phyloP scores from a whole-genome alignment of 37 sponge, comb jelly and placozoan genomes.

The Cliona cf. orientalis region DNA sequence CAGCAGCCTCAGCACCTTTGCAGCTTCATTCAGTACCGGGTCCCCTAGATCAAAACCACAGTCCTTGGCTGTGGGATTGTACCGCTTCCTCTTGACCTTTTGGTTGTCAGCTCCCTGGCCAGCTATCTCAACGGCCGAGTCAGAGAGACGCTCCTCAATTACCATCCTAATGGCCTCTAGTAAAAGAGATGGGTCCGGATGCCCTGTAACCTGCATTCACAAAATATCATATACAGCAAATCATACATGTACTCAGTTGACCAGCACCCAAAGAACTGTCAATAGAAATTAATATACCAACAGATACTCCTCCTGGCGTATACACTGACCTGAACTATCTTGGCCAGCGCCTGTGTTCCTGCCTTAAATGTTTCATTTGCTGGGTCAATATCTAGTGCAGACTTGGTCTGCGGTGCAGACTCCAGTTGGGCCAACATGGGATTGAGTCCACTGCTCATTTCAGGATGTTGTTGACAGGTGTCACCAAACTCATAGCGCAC shows the following conservation, averaged over 20 bases:
- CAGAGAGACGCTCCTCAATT: slow-evolving; percentile 67
- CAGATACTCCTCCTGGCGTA: too few species aligned
- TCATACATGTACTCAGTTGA: too few species aligned
- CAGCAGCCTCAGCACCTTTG: slow-evolving; percentile 87
- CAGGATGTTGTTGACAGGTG: slow-evolving; percentile 5
- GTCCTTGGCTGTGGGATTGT: slow-evolving; percentile 75
- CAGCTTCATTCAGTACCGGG: slow-evolving; percentile 83
- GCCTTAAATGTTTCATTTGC: slow-evolving; percentile 40
- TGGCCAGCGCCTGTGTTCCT: slow-evolving; percentile 61
- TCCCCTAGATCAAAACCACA: slow-evolving; percentile 89
- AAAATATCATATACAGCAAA: too few species aligned
- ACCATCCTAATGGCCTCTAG: slow-evolving; percentile 73
- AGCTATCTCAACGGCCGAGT: neutral
- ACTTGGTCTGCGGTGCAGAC: neutral
- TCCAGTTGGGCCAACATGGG: neutral
- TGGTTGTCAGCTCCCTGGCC: neutral
- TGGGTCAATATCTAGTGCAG: slow-evolving; percentile 69
- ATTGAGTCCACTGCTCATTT: slow-evolving; percentile 45
- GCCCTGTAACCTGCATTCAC: slow-evolving; percentile 56
- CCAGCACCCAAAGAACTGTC: too few species aligned
- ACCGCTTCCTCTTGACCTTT: slow-evolving; percentile 11
- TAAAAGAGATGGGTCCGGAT: slow-evolving; percentile 70
- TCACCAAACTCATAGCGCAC: slow-evolving; percentile 86
- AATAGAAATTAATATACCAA: too few species aligned
- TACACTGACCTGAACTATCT: slow-evolving; percentile 57